These are phyloP conservation scores for Machaerirhynchus nigripectus DNA, from an alignment of 2,113 vertebrate species.

Conservation along the genomic window DNA sequence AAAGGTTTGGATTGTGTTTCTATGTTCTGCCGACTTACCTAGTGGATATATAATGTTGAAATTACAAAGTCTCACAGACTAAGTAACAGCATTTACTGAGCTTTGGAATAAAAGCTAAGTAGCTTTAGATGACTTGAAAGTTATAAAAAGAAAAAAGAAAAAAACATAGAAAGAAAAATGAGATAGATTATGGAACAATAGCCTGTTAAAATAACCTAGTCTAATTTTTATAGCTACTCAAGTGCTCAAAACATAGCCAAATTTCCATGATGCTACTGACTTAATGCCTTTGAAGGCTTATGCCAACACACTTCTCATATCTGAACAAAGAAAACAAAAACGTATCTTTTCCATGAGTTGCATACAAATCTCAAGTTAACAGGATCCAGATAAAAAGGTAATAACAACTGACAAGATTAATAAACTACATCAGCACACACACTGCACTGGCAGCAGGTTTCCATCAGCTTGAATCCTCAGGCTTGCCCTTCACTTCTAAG, in stretches of 20 bases:
- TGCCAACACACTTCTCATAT: conserved; percentile 78
- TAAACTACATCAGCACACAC: conserved; percentile 59
- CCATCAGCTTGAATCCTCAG: conserved; percentile 62
- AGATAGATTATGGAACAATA: conserved; percentile 65
- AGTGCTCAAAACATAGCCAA: conserved; percentile 75
- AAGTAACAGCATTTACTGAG: conserved; percentile 1
- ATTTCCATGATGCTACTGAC: conserved; percentile 93
- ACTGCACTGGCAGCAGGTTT: conserved; percentile 49
- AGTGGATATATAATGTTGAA: not conserved
- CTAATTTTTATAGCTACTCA: conserved; percentile 71
- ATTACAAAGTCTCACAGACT: not conserved
- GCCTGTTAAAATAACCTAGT: conserved; percentile 75
- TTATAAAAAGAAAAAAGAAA: conserved; percentile 57
- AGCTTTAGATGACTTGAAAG: conserved; percentile 39
- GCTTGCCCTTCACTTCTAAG: conserved; percentile 54
- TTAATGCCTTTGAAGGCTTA: conserved; percentile 76
- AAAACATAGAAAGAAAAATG: conserved; percentile 32
- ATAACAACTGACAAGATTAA: conserved; percentile 82
- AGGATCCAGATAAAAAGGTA: conserved; percentile 79
- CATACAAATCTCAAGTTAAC: conserved; percentile 78
- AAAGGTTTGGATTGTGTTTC: conserved; percentile 21
- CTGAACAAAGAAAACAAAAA: conserved; percentile 72
- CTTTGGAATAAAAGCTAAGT: not conserved
- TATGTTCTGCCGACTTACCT: not conserved
- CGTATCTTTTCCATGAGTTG: conserved; percentile 77